Evolutionary conservation across 2,113 vertebrate genomes (phyloP), one percentile per base, ranked within the genome.

Genomic region (Hippocampus mohnikei): DNA sequence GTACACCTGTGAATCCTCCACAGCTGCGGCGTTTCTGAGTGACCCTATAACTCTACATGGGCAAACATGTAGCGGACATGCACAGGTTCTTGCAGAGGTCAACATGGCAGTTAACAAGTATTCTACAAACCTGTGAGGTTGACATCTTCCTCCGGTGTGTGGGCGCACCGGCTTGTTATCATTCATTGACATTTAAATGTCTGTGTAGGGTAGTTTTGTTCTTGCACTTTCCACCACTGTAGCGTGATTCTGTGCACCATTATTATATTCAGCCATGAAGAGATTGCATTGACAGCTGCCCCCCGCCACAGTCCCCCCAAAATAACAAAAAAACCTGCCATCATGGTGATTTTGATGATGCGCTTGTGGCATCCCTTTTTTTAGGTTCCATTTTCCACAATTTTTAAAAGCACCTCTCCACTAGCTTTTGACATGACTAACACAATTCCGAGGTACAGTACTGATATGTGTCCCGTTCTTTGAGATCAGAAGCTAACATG

Each of bases 161-260:
- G 33, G 74, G 75, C 71, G 71, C 77, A 72, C 13, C 7, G 72
- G 69, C 53, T 66, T 76, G 55, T 81, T 86, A 62, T 84, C 76
- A 82, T 77, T 88, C 74, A 82, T 73, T 89, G 84, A 87, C 88
- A 87, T 91, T 89, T 85, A 80, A 79, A 62, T 50, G 37, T 78
- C 68, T 67, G 37, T 70, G 70, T 71, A 73, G 76, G 60, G 41
- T 46, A 77, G 75, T 84, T 85, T 85, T 77, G 69, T 76, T 82
- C 81, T 71, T 76, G 77, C 76, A 56, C 48, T 70, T 86, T 87
- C 62, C 78, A 75, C 46, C 41, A 40, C 66, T 66, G 72, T 41
- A 58, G 60, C 70, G 70, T 80, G 69, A 82, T 74, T 44, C 67
- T 68, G 42, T 77, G 75, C 16, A 27, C 70, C 66, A 64, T 63